Conservation (phyloP, 2,797 vertebrate genomes). For the Hozukius guyotensis region DNA sequence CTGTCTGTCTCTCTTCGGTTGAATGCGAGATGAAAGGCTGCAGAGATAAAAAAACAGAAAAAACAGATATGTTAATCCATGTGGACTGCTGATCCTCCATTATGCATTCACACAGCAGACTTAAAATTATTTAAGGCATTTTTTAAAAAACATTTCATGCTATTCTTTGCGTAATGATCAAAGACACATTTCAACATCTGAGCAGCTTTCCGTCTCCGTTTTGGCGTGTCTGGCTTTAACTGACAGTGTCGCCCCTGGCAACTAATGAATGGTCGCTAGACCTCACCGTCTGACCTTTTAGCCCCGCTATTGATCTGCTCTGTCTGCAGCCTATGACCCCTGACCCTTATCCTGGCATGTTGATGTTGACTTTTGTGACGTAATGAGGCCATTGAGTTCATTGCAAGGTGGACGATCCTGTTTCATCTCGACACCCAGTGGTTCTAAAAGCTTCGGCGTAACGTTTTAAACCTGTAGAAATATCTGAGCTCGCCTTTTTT, state of each 20-base stretch:
- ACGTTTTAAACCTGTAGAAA: conserved; percentile 3
- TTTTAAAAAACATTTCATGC: conserved; percentile 6
- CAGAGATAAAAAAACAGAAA: conserved; percentile 64
- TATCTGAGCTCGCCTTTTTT: conserved; percentile 8
- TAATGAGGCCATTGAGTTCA: conserved; percentile 55
- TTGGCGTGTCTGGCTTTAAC: conserved; percentile 67
- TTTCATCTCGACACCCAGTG: conserved; percentile 6
- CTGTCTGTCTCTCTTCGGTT: conserved; percentile 50
- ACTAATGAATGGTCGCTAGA: conserved; percentile 65
- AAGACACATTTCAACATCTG: conserved; percentile 31
- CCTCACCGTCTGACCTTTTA: conserved; percentile 75
- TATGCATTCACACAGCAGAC: conserved; percentile 2
- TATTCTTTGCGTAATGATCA: conserved; percentile 24
- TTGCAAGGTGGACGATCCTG: not conserved
- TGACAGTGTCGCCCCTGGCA: conserved; percentile 57
- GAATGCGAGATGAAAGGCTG: conserved; percentile 73
- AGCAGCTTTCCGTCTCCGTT: conserved; percentile 40
- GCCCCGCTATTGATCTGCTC: conserved; percentile 75
- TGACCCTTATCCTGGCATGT: conserved; percentile 53
- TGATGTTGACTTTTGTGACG: conserved; percentile 70
- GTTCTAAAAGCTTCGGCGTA: not conserved
- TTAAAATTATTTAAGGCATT: not conserved
- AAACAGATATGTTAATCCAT: conserved; percentile 66
- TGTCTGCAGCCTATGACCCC: conserved; percentile 77
- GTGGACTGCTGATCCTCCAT: conserved; percentile 9